phyloP scores from a whole-genome alignment of 1,140 invertebrate genomes.

The Conopomorpha cramerella region DNA sequence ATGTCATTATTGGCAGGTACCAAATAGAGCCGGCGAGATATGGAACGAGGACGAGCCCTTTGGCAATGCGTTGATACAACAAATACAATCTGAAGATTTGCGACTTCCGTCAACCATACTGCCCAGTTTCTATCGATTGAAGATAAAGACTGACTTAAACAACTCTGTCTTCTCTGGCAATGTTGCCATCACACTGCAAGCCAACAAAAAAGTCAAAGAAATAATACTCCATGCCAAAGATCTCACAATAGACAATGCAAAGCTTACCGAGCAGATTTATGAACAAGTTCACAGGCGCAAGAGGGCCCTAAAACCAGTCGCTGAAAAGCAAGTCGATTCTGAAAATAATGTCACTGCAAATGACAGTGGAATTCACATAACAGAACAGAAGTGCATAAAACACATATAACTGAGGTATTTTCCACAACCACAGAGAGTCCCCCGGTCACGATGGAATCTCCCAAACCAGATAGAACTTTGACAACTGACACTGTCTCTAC shows the following conservation, averaged over 20 bases:
- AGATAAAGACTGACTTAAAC: constrained; percentile 64
- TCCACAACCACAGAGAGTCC: too few relatives aligned
- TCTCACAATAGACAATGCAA: constrained; percentile 57
- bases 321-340: constrained; percentile 10
- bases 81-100: constrained; percentile 23
- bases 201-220: constrained; percentile 33
- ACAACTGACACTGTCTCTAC: too few relatives aligned
- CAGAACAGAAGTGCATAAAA: constrained; percentile 5
- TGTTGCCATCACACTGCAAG: constrained; percentile 61
- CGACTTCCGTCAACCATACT: constrained; percentile 65
- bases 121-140: constrained; percentile 72
- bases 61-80: constrained; percentile 14
- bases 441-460: too few relatives aligned
- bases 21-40: too few relatives aligned
- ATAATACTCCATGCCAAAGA: constrained; percentile 71
- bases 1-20: too few relatives aligned
- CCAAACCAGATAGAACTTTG: too few relatives aligned
- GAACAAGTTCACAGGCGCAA: constrained; percentile 29
- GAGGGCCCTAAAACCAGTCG: constrained; percentile 14
- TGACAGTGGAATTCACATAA: constrained; percentile 4
- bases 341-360: constrained; percentile 4
- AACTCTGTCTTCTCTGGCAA: constrained; percentile 67
- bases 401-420: not conserved
- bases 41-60: constrained; percentile 42
- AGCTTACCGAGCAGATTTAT: constrained; percentile 48